Percentiles rank a stretch among this genome's conserved stretches.
Evolutionary conservation across 2,797 vertebrate genomes (phyloP).

Genomic region (Melanotaenia boesemani): DNA sequence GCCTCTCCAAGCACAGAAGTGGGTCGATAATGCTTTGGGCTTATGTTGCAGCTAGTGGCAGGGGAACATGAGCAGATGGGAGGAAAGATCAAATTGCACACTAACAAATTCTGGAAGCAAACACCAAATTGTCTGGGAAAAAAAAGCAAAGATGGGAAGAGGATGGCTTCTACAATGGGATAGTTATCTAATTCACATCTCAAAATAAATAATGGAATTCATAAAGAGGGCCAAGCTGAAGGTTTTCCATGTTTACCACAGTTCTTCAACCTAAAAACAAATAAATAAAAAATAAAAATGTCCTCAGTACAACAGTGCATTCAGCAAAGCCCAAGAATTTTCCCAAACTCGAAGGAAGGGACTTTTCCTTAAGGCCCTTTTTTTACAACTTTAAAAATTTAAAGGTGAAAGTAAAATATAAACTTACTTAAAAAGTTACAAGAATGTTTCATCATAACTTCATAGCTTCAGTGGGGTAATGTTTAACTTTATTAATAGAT

Average conservation of each 20-base stretch:
- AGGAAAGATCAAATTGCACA: neutral
- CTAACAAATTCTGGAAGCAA: neutral
- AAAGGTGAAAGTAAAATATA: neutral
- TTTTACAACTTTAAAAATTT: neutral
- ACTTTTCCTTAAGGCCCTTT: neutral
- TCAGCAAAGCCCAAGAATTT: neutral
- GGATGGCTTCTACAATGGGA: neutral
- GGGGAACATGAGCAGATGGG: neutral
- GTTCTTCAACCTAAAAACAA: neutral
- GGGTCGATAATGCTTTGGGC: neutral
- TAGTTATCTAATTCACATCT: neutral
- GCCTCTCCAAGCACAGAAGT: neutral
- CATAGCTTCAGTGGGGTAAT: neutral
- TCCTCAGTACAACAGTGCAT: neutral
- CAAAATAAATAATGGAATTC: neutral
- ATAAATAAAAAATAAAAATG: too few species aligned
- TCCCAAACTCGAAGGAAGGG: neutral
- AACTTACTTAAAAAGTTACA: too few species aligned
- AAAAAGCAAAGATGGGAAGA: neutral
- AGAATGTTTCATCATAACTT: neutral
- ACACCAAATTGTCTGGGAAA: neutral
- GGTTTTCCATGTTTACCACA: neutral
- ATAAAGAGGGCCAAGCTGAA: neutral
- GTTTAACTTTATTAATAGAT: neutral
- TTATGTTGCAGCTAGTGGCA: neutral